phyloP scores from a whole-genome alignment of 1,140 invertebrate species.

The Drosophila kurseongensis region DNA sequence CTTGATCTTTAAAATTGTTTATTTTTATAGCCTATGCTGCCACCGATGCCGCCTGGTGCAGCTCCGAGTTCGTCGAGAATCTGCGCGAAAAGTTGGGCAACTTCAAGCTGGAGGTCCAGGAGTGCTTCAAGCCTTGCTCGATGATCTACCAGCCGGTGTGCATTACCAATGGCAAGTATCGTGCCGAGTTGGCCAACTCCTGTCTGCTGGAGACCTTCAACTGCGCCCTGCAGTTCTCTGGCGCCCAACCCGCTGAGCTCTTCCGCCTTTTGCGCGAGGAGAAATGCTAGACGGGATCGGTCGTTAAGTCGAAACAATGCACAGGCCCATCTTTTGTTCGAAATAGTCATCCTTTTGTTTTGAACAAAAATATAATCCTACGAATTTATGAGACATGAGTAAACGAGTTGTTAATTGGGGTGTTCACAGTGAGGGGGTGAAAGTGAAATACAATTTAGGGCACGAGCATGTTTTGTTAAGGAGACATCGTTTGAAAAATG shows the following conservation, averaged over 20 bases:
- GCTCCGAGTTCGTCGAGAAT: constrained; percentile 63
- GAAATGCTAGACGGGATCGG: constrained; percentile 36
- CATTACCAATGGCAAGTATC: constrained; percentile 75
- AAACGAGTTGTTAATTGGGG: constrained; percentile 43
- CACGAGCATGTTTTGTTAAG: background rate
- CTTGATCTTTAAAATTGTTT: background rate
- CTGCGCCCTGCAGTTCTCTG: constrained; percentile 55
- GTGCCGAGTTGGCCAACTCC: constrained; percentile 58
- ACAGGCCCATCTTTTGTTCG: constrained; percentile 10
- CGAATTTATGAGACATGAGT: constrained; percentile 21
- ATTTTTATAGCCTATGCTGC: constrained; percentile 45
- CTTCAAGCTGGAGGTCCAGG: constrained; percentile 48
- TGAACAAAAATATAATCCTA: constrained; percentile 15
- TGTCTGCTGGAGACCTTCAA: constrained; percentile 69
- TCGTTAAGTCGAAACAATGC: constrained; percentile 38
- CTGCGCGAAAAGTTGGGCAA: constrained; percentile 56
- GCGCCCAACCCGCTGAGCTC: constrained; percentile 28
- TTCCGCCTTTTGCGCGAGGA: constrained; percentile 50
- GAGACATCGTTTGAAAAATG: background rate
- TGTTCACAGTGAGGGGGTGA: constrained; percentile 22
- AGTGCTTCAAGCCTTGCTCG: constrained; percentile 73
- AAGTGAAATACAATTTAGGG: constrained; percentile 24
- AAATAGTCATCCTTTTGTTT: constrained; percentile 24
- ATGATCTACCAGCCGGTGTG: constrained; percentile 81
- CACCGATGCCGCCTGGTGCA: constrained; percentile 76